A percentile compares a stretch with the other conserved stretches of the same genome.
phyloP scores from a whole-genome alignment of 2,888 invertebrate genomes.

The Carpatolechia fugitivella region DNA sequence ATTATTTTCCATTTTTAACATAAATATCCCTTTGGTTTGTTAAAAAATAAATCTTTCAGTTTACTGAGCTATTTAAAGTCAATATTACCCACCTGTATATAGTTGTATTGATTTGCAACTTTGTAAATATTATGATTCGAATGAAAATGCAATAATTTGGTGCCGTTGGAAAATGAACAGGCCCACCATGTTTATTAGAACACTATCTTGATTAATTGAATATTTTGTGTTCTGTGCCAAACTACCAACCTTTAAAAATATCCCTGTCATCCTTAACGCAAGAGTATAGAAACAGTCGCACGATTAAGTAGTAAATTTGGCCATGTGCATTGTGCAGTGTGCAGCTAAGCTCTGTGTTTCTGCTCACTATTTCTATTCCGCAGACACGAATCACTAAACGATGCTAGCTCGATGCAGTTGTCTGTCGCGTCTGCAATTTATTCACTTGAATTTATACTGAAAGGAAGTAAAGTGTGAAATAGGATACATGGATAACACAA shows the following conservation, averaged over 20 bases:
- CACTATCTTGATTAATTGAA: neutral
- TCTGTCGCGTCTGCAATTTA: constrained; percentile 39
- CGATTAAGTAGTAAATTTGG: constrained; percentile 12
- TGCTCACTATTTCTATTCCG: constrained; percentile 50
- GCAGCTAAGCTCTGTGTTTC: constrained; percentile 38
- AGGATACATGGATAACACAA: constrained; percentile 8
- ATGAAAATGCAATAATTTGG: no score
- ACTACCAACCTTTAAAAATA: constrained; percentile 26
- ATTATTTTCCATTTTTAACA: no score
- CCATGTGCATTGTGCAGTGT: constrained; percentile 20
- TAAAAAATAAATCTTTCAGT: no score
- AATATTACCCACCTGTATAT: no score
- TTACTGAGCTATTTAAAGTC: no score
- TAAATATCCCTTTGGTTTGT: no score
- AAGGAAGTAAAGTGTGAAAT: neutral
- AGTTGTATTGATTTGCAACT: no score
- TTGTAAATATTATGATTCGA: no score
- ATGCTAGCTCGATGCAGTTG: constrained; percentile 39
- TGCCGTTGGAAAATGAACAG: no score
- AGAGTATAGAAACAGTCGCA: constrained; percentile 28
- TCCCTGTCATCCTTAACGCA: constrained; percentile 26
- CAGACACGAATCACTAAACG: constrained; percentile 53
- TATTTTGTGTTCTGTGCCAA: neutral
- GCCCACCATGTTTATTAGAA: no score
- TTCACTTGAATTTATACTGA: constrained; percentile 8